phyloP scores from a whole-genome alignment of 1,140 invertebrate species.

The Acromyrmex echinatior region DNA sequence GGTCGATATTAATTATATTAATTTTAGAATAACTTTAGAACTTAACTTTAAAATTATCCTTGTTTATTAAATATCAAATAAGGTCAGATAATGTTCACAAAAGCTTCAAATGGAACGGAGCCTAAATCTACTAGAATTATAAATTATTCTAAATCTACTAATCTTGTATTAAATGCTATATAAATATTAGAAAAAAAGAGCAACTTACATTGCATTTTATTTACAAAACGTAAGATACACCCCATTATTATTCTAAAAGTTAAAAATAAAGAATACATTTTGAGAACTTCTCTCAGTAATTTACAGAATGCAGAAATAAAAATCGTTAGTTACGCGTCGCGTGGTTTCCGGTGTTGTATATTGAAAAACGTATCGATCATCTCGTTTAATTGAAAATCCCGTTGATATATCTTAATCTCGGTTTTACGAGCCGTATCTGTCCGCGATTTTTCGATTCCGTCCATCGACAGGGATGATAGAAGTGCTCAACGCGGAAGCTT shows the following conservation, averaged over 20 bases:
- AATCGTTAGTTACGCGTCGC: conserved; percentile 7
- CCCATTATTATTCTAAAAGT: not conserved
- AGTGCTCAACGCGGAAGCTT: conserved; percentile 46
- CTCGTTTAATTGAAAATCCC: conserved; percentile 32
- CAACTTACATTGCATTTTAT: not conserved
- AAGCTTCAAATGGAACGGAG: no score
- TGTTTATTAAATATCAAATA: no score
- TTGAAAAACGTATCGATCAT: conserved; percentile 7
- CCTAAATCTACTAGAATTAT: no score
- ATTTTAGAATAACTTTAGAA: not conserved
- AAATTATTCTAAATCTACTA: not conserved
- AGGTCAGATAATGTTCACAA: no score
- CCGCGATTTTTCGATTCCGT: conserved; percentile 26
- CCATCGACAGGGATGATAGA: conserved; percentile 17
- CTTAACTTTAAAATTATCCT: no score
- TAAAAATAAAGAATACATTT: not conserved
- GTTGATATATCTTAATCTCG: conserved; percentile 34
- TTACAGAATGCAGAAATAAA: not conserved
- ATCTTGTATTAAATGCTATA: not conserved
- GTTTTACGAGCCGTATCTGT: conserved; percentile 31
- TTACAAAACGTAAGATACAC: not conserved
- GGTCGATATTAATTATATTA: not conserved
- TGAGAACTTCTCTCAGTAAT: not conserved
- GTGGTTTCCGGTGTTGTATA: not conserved
- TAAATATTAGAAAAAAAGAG: not conserved